These are phyloP conservation scores for Pantala flavescens DNA, from an alignment of 1,140 invertebrate species.

Conservation along the genomic window DNA sequence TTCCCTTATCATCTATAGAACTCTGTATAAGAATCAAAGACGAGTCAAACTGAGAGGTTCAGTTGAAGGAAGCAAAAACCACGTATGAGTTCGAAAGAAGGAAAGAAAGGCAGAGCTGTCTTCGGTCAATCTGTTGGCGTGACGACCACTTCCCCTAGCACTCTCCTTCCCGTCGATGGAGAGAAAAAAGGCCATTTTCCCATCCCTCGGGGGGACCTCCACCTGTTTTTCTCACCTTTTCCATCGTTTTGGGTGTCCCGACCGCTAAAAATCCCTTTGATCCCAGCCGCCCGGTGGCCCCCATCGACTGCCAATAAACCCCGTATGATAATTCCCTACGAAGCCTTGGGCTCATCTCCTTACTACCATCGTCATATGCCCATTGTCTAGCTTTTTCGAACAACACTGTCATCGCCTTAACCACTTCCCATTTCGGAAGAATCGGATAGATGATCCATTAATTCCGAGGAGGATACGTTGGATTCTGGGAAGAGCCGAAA, in stretches of 20 bases:
- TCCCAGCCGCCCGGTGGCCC: neutral
- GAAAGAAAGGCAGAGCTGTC: neutral
- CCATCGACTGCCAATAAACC: neutral
- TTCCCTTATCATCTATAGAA: too few species aligned
- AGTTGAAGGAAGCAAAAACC: neutral
- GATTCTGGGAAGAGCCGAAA: too few species aligned
- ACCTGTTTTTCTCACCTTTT: slow-evolving; percentile 5
- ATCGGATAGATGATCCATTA: too few species aligned
- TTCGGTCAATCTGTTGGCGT: slow-evolving; percentile 3
- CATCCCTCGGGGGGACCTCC: neutral
- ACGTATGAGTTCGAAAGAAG: neutral
- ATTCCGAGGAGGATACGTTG: too few species aligned
- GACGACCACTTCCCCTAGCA: neutral
- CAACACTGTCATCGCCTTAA: too few species aligned
- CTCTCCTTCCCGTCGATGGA: neutral
- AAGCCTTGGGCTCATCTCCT: neutral
- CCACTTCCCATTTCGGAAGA: too few species aligned
- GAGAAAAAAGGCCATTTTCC: neutral
- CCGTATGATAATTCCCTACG: neutral
- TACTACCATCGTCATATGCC: neutral
- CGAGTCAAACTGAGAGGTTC: neutral
- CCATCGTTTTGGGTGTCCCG: neutral
- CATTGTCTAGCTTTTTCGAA: too few species aligned
- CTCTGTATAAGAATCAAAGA: too few species aligned
- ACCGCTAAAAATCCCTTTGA: neutral